Percentiles rank a stretch among this genome's conserved stretches.
Evolutionary conservation across 1,140 invertebrate species (phyloP).

Genomic region (Drosophila lini): DNA sequence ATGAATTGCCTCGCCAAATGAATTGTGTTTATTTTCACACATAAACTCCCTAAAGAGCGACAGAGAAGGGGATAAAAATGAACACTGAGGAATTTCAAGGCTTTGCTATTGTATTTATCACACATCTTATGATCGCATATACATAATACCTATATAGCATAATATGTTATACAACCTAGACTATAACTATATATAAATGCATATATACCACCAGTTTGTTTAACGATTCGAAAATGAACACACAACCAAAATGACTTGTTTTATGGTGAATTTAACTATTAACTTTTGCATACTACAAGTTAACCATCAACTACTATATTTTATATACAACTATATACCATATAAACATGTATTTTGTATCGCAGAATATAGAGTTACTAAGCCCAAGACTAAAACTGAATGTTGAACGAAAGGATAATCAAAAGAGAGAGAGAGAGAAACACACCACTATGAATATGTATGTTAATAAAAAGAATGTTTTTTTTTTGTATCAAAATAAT

Average conservation of each 20-base stretch:
- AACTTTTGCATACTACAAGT: constrained; percentile 1
- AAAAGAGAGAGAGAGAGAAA: constrained; percentile 42
- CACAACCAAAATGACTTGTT: constrained; percentile 59
- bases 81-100: background rate
- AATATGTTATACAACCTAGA: constrained; percentile 12
- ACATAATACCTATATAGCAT: constrained; percentile 20
- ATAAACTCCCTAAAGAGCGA: background rate
- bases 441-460: constrained; percentile 20
- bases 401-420: constrained; percentile 61
- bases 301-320: constrained; percentile 24
- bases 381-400: constrained; percentile 45
- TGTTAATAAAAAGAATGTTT: constrained; percentile 55
- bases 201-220: constrained; percentile 25
- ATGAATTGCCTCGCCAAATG: constrained; percentile 4
- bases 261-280: constrained; percentile 61
- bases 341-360: constrained; percentile 56
- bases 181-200: constrained; percentile 5
- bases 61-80: background rate
- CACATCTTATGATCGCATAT: constrained; percentile 20
- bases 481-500: constrained; percentile 21
- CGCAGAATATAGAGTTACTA: constrained; percentile 15
- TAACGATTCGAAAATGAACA: constrained; percentile 38
- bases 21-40: background rate
- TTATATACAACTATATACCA: constrained; percentile 26
- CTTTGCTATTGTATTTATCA: constrained; percentile 8